These are phyloP conservation scores for Enteromius radiatus DNA, from an alignment of 2,797 vertebrate species.

Conservation along the genomic window DNA sequence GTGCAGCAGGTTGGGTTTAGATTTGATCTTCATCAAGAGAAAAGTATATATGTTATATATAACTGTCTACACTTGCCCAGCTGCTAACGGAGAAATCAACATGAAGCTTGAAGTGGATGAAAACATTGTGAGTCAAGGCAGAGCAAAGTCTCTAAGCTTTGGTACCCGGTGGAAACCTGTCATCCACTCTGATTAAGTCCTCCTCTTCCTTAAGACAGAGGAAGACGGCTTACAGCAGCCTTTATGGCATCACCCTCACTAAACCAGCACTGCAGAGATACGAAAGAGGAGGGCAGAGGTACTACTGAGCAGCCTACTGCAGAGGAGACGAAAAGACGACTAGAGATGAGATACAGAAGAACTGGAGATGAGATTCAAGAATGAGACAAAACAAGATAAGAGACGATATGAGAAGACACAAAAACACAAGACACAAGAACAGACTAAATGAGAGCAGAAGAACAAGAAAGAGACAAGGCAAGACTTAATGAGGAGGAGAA, in stretches of 20 bases:
- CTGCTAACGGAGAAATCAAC: slow-evolving; percentile 2
- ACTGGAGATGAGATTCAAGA: not conserved
- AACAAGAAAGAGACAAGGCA: not conserved
- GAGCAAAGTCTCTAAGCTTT: slow-evolving; percentile 4
- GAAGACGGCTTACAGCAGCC: slow-evolving; percentile 10
- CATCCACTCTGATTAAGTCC: slow-evolving; percentile 33
- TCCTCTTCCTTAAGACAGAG: slow-evolving; percentile 8
- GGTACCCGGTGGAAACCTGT: slow-evolving; percentile 27
- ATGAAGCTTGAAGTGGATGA: slow-evolving; percentile 7
- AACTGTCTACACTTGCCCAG: not conserved
- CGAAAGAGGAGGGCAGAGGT: not conserved
- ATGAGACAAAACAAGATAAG: not conserved
- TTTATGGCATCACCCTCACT: slow-evolving; percentile 26
- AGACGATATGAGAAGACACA: not conserved
- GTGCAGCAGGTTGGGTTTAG: not conserved
- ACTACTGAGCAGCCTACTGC: not conserved
- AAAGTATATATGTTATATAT: not conserved
- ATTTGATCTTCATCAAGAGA: not conserved
- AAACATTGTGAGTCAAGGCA: slow-evolving; percentile 10
- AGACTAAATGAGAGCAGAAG: not conserved
- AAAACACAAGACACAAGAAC: not conserved
- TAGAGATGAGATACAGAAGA: not conserved
- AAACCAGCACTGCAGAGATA: slow-evolving; percentile 47
- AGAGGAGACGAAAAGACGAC: not conserved
- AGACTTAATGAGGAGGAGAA: not conserved